Conservation (phyloP, 2,888 invertebrate genomes). For the Cataglyphis livida region DNA sequence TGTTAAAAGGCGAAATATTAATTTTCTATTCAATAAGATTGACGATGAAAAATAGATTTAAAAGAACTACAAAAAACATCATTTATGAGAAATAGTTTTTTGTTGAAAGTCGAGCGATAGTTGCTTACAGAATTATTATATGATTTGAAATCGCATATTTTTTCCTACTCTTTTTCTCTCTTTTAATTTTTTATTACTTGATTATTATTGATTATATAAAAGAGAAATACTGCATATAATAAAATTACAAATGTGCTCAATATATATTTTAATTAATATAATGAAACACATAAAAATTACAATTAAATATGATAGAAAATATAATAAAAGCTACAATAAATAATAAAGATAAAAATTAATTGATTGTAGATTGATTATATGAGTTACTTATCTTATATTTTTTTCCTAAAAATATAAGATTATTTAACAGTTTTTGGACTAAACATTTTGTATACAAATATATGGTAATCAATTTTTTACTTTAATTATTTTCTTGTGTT, state of each 20-base stretch:
- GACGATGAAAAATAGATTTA: neutral
- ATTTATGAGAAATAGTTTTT: slow-evolving; percentile 4
- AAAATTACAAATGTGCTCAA: neutral
- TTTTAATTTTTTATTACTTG: neutral
- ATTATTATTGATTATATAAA: neutral
- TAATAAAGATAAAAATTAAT: neutral
- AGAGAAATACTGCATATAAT: neutral
- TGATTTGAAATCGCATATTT: neutral
- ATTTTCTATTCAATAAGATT: slow-evolving; percentile 3
- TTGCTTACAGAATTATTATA: slow-evolving; percentile 8
- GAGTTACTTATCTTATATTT: neutral
- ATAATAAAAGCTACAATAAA: neutral
- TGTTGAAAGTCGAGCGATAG: neutral
- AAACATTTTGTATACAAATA: neutral
- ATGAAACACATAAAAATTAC: neutral
- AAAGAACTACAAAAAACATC: neutral
- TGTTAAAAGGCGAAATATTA: slow-evolving; percentile 11
- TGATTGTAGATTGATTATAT: neutral
- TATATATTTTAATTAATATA: neutral
- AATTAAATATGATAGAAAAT: neutral
- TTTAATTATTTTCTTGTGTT: neutral
- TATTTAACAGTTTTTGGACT: neutral
- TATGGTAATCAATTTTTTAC: neutral
- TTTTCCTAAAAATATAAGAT: neutral
- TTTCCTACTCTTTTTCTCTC: neutral